Evolutionary conservation across 2,113 vertebrate species (phyloP).

Genomic region (Grammomys surdaster): DNA sequence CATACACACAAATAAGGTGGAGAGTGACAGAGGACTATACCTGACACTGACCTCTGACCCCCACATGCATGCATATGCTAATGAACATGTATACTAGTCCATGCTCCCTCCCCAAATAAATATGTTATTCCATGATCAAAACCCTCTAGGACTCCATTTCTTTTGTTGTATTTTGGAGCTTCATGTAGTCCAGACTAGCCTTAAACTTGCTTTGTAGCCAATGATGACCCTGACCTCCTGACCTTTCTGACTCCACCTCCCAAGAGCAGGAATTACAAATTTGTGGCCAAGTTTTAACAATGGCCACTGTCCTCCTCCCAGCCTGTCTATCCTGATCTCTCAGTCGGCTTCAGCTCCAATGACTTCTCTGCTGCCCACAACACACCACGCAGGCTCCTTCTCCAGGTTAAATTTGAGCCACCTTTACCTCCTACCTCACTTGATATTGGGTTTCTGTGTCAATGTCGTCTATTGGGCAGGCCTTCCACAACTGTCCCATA

Average conservation of each 20-base stretch:
- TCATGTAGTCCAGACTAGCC: background rate
- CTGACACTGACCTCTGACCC: background rate
- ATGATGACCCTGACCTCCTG: background rate
- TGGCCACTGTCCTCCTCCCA: background rate
- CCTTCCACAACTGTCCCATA: background rate
- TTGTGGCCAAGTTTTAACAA: background rate
- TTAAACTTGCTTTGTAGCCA: background rate
- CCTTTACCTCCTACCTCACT: background rate
- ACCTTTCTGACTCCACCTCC: background rate
- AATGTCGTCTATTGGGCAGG: background rate
- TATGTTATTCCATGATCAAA: background rate
- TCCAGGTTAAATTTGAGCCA: background rate
- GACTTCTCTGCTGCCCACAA: background rate
- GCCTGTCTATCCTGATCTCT: background rate
- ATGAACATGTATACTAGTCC: background rate
- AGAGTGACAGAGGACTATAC: background rate
- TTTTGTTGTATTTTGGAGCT: background rate
- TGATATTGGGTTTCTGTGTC: background rate
- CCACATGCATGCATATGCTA: no score
- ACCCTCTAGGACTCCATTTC: background rate
- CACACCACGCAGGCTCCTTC: background rate
- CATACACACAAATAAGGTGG: background rate
- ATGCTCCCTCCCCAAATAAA: background rate
- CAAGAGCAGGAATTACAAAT: background rate
- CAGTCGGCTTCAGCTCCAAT: background rate